Evolutionary conservation across 2,113 vertebrate genomes (phyloP).

Genomic region (Nothocercus julius): DNA sequence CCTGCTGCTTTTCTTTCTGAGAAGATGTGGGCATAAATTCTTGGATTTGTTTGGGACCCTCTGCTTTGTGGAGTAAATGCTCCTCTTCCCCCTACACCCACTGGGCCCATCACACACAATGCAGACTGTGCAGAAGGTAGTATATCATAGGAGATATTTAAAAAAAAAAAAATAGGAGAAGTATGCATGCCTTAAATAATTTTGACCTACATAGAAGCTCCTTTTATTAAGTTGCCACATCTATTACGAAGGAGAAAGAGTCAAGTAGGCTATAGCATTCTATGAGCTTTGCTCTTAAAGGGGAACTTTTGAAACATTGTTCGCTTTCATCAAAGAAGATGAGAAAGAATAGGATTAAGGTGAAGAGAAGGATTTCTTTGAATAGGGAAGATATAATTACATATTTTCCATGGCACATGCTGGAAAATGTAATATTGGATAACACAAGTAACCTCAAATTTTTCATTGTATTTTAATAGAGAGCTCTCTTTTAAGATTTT

Average conservation of each 20-base stretch:
- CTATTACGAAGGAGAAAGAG: slow-evolving; percentile 43
- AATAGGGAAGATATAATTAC: slow-evolving; percentile 65
- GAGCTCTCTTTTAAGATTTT: slow-evolving; percentile 52
- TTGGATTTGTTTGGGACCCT: neutral
- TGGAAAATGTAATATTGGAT: slow-evolving; percentile 66
- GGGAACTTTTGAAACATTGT: slow-evolving; percentile 58
- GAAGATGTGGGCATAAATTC: neutral
- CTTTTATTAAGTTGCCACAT: slow-evolving; percentile 58
- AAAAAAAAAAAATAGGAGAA: neutral
- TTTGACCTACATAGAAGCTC: slow-evolving; percentile 48
- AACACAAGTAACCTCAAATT: slow-evolving; percentile 51
- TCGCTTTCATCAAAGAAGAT: slow-evolving; percentile 58
- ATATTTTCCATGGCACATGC: slow-evolving; percentile 54
- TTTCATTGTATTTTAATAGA: slow-evolving; percentile 67
- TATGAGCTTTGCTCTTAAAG: slow-evolving; percentile 48
- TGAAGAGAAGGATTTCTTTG: slow-evolving; percentile 62
- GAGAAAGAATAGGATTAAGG: slow-evolving; percentile 55
- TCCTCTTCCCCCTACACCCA: neutral
- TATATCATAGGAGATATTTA: slow-evolving; percentile 24
- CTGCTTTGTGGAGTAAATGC: neutral
- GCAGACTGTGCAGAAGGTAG: neutral
- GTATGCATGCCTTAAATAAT: slow-evolving; percentile 48
- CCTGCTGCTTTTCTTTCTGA: neutral
- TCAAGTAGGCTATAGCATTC: slow-evolving; percentile 12
- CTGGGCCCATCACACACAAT: neutral